Evolutionary conservation across 2,797 vertebrate genomes (phyloP).

Genomic region (Eulemur albifrons): DNA sequence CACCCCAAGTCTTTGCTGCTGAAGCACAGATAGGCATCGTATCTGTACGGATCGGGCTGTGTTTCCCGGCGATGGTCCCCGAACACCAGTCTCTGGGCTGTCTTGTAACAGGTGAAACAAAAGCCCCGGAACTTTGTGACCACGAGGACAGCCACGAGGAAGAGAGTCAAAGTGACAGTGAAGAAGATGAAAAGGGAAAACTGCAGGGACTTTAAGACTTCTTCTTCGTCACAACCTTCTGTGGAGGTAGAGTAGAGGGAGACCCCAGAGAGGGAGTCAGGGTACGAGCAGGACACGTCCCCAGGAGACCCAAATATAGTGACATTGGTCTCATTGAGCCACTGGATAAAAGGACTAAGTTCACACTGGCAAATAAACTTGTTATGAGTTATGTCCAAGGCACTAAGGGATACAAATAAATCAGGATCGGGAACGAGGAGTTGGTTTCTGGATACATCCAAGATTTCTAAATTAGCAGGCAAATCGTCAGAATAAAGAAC

Average conservation of each 20-base stretch:
- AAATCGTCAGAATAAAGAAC: constrained; percentile 82
- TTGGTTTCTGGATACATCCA: constrained; percentile 89
- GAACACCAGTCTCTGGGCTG: constrained; percentile 72
- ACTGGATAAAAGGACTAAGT: constrained; percentile 84
- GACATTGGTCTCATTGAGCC: constrained; percentile 87
- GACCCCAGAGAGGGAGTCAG: constrained; percentile 67
- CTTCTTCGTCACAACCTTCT: constrained; percentile 83
- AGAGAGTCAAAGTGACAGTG: constrained; percentile 38
- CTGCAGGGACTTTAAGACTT: constrained; percentile 81
- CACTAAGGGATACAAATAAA: constrained; percentile 82
- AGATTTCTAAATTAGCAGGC: constrained; percentile 83
- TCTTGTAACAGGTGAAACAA: constrained; percentile 89
- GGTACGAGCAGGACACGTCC: constrained; percentile 87
- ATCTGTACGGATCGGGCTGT: constrained; percentile 73
- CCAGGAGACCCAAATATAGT: constrained; percentile 76
- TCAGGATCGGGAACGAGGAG: constrained; percentile 87
- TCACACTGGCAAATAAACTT: constrained; percentile 86
- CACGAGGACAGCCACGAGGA: constrained; percentile 69
- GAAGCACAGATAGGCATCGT: constrained; percentile 92
- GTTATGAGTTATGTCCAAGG: constrained; percentile 86
- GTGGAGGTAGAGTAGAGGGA: constrained; percentile 79
- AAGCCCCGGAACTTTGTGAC: constrained; percentile 84
- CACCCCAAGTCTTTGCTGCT: constrained; percentile 90
- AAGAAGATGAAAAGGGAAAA: constrained; percentile 85
- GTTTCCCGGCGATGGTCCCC: constrained; percentile 44